Base-by-base conservation (phyloP, 1,140 invertebrate genomes). In the Drosophila ironensis region DNA sequence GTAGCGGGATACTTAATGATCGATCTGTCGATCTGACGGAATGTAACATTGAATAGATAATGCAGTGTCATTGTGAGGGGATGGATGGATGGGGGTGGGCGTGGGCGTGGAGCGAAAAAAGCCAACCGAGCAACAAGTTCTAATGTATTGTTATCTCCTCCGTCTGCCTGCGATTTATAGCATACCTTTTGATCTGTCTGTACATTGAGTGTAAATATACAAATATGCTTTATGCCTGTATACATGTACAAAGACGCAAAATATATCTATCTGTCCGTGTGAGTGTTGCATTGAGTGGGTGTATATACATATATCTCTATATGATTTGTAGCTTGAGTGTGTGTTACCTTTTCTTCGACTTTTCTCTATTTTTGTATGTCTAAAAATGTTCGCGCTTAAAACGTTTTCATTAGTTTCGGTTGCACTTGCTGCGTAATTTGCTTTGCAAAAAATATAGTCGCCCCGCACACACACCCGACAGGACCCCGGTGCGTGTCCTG, bases 241-340 rank as follows among this genome's bases (percentile, higher is more conserved):
- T 80, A 80, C 71, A 67, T n/a, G n/a, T n/a, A n/a, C n/a, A n/a
- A 81, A 75, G 71, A 75, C 77, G 77, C 78, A 82, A 82, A 82
- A 82, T 78, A 78, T 72, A 72, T 67, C 33, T 37, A 57, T 51
- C 5, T 22, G 20, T 22, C n/a, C n/a, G n/a, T n/a, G 20, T 22
- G 20, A 22, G 20, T 22, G 20, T 22, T n/a, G n/a, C n/a, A n/a
- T n/a, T n/a, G n/a, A n/a, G n/a, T n/a, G 20, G 2, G 20, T 22
- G 20, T 22, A 22, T 61, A 54, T 70, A 46, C 61, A 53, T 57
- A 57, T 60, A 52, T 70, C 27, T 69, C 35, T 68, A 41, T 72
- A 47, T 54, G 57, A 66, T 74, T 42, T 77, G 60, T 77, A 78
- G 47, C 48, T 27, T 76, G 24, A 45, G 60, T 66, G 48, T 63